Percentiles rank a stretch among this genome's conserved stretches.
phyloP scores from a whole-genome alignment of 1,140 invertebrate genomes.

The Papilio glaucus region DNA sequence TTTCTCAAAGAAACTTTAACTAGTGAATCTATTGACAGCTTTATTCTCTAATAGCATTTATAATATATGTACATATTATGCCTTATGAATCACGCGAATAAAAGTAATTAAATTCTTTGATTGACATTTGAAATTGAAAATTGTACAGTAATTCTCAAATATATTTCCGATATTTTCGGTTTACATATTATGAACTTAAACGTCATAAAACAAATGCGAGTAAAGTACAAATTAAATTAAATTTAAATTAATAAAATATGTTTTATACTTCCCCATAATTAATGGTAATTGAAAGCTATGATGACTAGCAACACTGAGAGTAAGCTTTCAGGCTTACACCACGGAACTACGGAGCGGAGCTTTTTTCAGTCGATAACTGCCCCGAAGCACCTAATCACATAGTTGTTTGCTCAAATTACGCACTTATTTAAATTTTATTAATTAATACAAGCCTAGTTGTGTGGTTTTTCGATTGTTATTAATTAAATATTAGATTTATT shows the following conservation, averaged over 20 bases:
- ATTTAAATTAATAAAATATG: background rate
- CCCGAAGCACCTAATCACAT: background rate
- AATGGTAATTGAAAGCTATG: constrained; percentile 25
- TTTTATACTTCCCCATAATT: background rate
- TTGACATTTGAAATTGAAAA: too few relatives aligned
- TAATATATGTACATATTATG: too few relatives aligned
- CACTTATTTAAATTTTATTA: constrained; percentile 12
- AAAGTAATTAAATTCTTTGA: too few relatives aligned
- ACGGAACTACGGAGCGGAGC: background rate
- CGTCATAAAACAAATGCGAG: background rate
- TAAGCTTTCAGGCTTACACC: constrained; percentile 33
- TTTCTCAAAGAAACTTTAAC: too few relatives aligned
- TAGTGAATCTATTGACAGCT: too few relatives aligned
- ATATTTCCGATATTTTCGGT: too few relatives aligned
- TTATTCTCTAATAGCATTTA: too few relatives aligned
- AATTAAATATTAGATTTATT: background rate
- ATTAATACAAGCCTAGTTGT: background rate
- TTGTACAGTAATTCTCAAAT: too few relatives aligned
- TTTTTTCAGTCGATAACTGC: constrained; percentile 41
- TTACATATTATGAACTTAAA: too few relatives aligned
- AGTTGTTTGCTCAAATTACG: background rate
- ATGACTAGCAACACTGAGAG: constrained; percentile 16
- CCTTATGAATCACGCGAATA: too few relatives aligned
- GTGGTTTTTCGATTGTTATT: background rate
- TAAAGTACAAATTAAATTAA: background rate